These are phyloP conservation scores for Formica selysi DNA, from an alignment of 1,140 invertebrate species.

Conservation along the genomic window DNA sequence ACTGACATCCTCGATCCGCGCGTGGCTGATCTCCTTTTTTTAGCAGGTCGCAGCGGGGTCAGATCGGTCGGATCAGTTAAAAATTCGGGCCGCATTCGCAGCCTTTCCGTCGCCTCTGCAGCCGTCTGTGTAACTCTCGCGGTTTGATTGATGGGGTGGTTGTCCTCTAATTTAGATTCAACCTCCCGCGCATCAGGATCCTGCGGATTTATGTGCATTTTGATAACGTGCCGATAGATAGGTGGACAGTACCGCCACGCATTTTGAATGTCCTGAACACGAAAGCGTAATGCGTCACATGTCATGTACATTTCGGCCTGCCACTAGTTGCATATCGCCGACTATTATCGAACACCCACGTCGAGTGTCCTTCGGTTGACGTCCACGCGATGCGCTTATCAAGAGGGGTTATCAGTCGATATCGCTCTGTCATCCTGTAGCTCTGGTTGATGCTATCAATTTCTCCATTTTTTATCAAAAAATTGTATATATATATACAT, in stretches of 20 bases:
- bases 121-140: neutral
- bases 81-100: slow-evolving; percentile 55
- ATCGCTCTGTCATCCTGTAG: neutral
- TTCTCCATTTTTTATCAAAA: too few species aligned
- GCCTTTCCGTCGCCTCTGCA: neutral
- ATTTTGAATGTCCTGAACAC: slow-evolving; percentile 28
- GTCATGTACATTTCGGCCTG: slow-evolving; percentile 34
- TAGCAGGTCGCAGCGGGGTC: slow-evolving; percentile 64
- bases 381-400: neutral
- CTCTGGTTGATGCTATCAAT: too few species aligned
- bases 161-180: slow-evolving; percentile 67
- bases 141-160: neutral
- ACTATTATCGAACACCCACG: slow-evolving; percentile 52
- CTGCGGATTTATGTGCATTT: slow-evolving; percentile 75
- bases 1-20: neutral
- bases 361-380: slow-evolving; percentile 18
- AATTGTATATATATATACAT: too few species aligned
- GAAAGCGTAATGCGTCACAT: neutral
- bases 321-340: slow-evolving; percentile 53
- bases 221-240: slow-evolving; percentile 47
- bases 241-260: slow-evolving; percentile 11
- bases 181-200: slow-evolving; percentile 72
- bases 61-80: slow-evolving; percentile 33
- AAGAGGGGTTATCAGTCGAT: neutral
- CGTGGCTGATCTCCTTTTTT: slow-evolving; percentile 63